phyloP scores from a whole-genome alignment of 2,888 invertebrate species.

The Limenitis camilla region DNA sequence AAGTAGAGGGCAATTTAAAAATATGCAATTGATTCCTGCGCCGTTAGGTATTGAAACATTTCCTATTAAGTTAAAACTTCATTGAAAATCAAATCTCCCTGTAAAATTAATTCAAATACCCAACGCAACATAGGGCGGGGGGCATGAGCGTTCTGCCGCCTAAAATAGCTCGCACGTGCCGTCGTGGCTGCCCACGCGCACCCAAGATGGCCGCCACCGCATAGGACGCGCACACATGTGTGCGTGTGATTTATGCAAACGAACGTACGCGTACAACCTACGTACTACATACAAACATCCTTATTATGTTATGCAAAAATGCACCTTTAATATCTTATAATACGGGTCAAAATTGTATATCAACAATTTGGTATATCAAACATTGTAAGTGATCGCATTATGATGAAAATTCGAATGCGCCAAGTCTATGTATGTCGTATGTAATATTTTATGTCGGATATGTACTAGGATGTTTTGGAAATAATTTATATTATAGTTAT shows the following conservation, averaged over 20 bases:
- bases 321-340: not conserved
- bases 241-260: slow-evolving; percentile 48
- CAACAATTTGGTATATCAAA: not conserved
- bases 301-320: slow-evolving; percentile 14
- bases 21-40: too few species aligned
- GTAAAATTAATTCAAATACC: slow-evolving; percentile 14
- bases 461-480: slow-evolving; percentile 9
- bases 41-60: too few species aligned
- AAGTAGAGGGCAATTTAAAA: too few species aligned
- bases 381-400: slow-evolving; percentile 2
- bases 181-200: slow-evolving; percentile 68
- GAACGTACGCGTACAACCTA: slow-evolving; percentile 21
- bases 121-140: slow-evolving; percentile 30
- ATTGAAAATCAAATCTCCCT: slow-evolving; percentile 15
- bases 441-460: slow-evolving; percentile 14
- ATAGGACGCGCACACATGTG: slow-evolving; percentile 31
- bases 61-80: not conserved
- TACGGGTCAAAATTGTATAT: slow-evolving; percentile 3
- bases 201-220: slow-evolving; percentile 62
- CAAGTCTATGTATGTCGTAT: slow-evolving; percentile 7
- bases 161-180: slow-evolving; percentile 74
- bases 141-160: slow-evolving; percentile 57
- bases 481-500: too few species aligned
- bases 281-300: not conserved
- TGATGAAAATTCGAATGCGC: slow-evolving; percentile 19